Evolutionary conservation across 2,113 vertebrate genomes (phyloP).

Genomic region (Riparia riparia): DNA sequence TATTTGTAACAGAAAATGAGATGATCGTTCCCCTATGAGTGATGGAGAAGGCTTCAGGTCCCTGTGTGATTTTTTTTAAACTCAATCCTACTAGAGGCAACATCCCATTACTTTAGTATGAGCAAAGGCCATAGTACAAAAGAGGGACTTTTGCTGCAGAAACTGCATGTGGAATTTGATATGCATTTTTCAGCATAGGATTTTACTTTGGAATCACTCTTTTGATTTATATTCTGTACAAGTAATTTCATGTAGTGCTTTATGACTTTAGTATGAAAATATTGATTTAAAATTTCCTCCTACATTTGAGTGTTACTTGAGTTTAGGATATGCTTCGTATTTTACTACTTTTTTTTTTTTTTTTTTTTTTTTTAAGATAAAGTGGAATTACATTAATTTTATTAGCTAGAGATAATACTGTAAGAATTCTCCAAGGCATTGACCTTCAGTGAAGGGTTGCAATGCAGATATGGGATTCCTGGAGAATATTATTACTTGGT

Average conservation of each 20-base stretch:
- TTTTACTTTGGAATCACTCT: not conserved
- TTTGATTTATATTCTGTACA: not conserved
- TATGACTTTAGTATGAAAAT: not conserved
- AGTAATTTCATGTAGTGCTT: not conserved
- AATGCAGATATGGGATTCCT: not conserved
- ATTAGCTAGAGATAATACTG: not conserved
- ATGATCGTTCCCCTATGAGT: not conserved
- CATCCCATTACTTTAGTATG: not conserved
- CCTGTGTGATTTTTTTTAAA: not conserved
- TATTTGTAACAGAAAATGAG: not conserved
- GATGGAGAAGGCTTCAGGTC: not conserved
- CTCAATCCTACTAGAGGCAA: not conserved
- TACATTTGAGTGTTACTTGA: not conserved
- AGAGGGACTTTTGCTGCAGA: not conserved
- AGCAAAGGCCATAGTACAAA: not conserved
- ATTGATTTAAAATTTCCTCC: conserved; percentile 21
- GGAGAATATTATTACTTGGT: not conserved
- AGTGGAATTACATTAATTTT: not conserved
- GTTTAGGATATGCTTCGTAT: not conserved
- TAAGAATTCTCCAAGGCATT: not conserved
- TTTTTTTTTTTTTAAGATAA: not conserved
- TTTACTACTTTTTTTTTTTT: conserved; percentile 13
- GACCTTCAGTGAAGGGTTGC: not conserved
- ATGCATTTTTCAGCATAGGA: not conserved
- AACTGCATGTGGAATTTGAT: not conserved